Evolutionary conservation across 1,140 invertebrate genomes (phyloP), one percentile per base, ranked within the genome.

Genomic region (Drosophila kohkoa): DNA sequence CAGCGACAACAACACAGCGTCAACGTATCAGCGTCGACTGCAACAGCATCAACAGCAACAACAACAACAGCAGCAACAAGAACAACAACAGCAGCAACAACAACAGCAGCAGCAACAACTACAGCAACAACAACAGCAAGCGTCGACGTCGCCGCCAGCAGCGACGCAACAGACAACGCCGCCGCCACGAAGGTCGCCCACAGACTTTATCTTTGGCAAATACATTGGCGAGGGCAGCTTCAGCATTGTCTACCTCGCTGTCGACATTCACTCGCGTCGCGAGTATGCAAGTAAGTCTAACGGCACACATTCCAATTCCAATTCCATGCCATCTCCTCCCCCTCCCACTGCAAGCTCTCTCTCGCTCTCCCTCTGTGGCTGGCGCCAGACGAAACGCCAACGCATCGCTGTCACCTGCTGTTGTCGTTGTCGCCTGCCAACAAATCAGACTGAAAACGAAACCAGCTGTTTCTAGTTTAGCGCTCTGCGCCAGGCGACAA

Each of bases 211-310:
- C 77, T 99, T 99, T 94, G 97, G 98, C 32, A 98, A 98, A 94
- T 95, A 98, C 59, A 97, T 99, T 80, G 98, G 98, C 69, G 98
- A 99, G 93, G 98, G 98, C 65, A 99, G 98, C 92, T 99, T 98
- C 93, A 99, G 98, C 75, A 98, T 97, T 49, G 98, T 99, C 60
- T 99, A 97, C 93, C 94, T 98, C 68, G 98, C 97, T 38, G 98
- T 98, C 93, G 98, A 99, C 93, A 96, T 99, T 54, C 96, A 97
- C 85, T 96, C 95, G 20, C 95, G 95, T 76, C 96, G 96, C 87
- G 97, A 99, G 94, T 98, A 96, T 96, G 98, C 98, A 93, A 99
- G 97, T 98, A 95, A 96, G 96, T 25, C 20, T 96, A 66, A 38
- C 65, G 32, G 41, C n/a, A 43, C n/a, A 10, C 38, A 41, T 10